These are phyloP conservation scores for Phenacoccus solenopsis DNA, from an alignment of 1,140 invertebrate species.

Conservation along the genomic window DNA sequence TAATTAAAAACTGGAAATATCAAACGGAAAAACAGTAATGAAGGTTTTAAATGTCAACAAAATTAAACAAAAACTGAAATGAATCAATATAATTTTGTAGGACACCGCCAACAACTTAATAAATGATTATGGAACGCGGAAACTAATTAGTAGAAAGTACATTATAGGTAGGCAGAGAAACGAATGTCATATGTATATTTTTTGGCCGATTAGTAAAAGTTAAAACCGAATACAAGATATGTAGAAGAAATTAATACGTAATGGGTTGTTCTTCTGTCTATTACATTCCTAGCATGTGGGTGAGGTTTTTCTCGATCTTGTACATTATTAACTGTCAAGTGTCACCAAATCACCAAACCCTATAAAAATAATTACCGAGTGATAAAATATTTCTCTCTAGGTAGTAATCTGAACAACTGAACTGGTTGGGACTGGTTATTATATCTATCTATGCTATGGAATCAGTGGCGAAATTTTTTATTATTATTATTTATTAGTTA, in stretches of 20 bases:
- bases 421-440: neutral
- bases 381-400: neutral
- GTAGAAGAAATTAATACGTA: neutral
- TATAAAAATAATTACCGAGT: neutral
- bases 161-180: neutral
- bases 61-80: too few species aligned
- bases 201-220: neutral
- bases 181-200: neutral
- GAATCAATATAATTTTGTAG: neutral
- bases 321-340: neutral
- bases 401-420: neutral
- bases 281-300: neutral
- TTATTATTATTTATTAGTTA: neutral
- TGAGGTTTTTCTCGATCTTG: neutral
- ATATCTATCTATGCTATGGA: too few species aligned
- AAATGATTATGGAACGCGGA: neutral
- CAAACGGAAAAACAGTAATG: too few species aligned
- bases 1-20: too few species aligned
- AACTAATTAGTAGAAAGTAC: slow-evolving; percentile 2
- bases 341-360: neutral
- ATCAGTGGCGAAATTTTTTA: neutral
- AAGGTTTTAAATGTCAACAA: too few species aligned
- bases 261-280: neutral
- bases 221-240: neutral
- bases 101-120: neutral